Evolutionary conservation across 2,113 vertebrate genomes (phyloP).

Genomic region (Pelodiscus sinensis): DNA sequence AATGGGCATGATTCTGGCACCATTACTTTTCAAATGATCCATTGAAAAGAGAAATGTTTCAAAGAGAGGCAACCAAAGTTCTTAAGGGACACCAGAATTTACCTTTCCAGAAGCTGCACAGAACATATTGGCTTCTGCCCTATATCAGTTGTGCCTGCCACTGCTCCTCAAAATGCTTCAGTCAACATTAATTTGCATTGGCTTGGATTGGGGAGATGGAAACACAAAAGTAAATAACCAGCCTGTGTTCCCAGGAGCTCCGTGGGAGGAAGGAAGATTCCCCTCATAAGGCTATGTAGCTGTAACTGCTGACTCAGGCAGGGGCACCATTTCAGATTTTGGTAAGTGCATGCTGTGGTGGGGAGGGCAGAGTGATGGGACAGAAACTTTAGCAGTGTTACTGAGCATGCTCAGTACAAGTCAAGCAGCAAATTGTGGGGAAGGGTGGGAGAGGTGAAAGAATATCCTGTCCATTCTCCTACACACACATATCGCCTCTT

Average conservation of each 20-base stretch:
- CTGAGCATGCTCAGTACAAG: too few relatives aligned
- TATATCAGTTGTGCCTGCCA: not conserved
- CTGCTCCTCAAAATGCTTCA: not conserved
- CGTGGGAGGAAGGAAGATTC: not conserved
- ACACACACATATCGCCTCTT: too few relatives aligned
- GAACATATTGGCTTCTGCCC: not conserved
- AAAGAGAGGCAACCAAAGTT: constrained; percentile 10
- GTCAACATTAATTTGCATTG: not conserved
- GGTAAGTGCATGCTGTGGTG: too few relatives aligned
- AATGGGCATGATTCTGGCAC: not conserved
- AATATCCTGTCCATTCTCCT: too few relatives aligned
- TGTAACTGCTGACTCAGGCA: not conserved
- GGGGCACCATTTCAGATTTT: too few relatives aligned
- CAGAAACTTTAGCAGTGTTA: too few relatives aligned
- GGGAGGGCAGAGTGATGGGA: too few relatives aligned
- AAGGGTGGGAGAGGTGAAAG: too few relatives aligned
- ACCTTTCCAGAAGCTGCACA: not conserved
- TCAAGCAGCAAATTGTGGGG: too few relatives aligned
- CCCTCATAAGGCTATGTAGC: not conserved
- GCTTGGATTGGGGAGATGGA: not conserved
- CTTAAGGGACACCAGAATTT: not conserved
- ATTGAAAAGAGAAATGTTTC: not conserved
- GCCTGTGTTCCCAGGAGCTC: not conserved
- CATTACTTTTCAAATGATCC: constrained; percentile 8
- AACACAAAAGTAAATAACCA: not conserved